Conservation (phyloP, 2,797 vertebrate genomes). For the Coilia nasus region DNA sequence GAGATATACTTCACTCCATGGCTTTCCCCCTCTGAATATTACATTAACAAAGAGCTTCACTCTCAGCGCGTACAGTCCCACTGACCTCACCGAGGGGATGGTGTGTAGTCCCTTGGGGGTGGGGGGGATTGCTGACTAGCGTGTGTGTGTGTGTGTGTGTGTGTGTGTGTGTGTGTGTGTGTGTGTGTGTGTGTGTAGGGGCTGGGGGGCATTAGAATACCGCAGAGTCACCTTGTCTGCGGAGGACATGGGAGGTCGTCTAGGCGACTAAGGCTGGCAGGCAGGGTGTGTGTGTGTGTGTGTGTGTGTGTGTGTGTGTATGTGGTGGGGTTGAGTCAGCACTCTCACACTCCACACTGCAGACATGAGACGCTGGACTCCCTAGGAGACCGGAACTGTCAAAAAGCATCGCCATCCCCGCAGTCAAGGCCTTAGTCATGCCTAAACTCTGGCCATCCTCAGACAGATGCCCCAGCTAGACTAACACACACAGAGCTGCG, state of each 20-base stretch:
- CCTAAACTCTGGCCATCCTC: not conserved
- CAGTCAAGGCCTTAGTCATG: not conserved
- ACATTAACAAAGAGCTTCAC: slow-evolving; percentile 6
- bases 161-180: slow-evolving; percentile 38
- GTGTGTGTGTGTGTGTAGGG: too few species aligned
- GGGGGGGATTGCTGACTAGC: slow-evolving; percentile 44
- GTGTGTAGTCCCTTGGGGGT: slow-evolving; percentile 28
- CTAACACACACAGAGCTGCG: not conserved
- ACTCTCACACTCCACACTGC: slow-evolving; percentile 9
- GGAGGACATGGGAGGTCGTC: slow-evolving; percentile 2
- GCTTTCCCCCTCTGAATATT: not conserved
- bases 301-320: too few species aligned
- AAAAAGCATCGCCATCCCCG: not conserved
- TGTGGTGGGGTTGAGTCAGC: not conserved
- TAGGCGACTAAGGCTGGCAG: slow-evolving; percentile 5
- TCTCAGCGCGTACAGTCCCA: not conserved
- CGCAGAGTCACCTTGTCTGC: slow-evolving; percentile 12
- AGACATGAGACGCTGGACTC: not conserved
- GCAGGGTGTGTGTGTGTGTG: too few species aligned
- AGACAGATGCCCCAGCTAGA: too few species aligned
- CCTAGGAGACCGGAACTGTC: slow-evolving; percentile 15
- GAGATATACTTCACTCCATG: not conserved
- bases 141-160: not conserved
- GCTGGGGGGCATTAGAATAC: not conserved
- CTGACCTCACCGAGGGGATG: not conserved